Base-by-base conservation (phyloP, 2,113 vertebrate species). In the Tympanuchus pallidicinctus region DNA sequence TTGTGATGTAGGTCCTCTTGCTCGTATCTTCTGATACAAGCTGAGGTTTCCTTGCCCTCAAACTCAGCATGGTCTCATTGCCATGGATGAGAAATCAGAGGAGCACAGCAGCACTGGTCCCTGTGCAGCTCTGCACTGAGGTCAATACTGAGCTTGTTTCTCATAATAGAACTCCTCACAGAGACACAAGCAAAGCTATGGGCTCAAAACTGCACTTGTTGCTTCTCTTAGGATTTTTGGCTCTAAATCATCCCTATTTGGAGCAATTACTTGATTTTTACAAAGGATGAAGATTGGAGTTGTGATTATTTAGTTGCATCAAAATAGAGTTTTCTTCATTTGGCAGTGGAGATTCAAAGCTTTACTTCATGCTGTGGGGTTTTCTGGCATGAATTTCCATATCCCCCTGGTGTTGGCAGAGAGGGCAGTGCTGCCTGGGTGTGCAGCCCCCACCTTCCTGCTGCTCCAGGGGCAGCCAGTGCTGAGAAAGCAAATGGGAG, bases 61-160 rank as follows among this genome's bases (percentile, higher is more conserved):
- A 18, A 8, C 13, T 67, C 42, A 15, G 27, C 25, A 15, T n/a
- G 30, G 60, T 25, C 0, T 0, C 24, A 47, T 27, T 43, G 16
- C 8, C 0, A 0, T 7, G 42, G 40, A 8, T 57, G 28, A 28
- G 38, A 15, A 14, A 6, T 21, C 42, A 2, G 9, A 63, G 27
- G 72, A 69, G 34, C 52, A 10, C 30, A 59, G 63, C 63, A 63
- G 40, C 48, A 14, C 30, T 2, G 0, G 20, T 77, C 22, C 13
- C 11, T 8, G 10, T 18, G 1, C 32, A 13, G 40, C 21, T 71
- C 60, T 3, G 0, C 4, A 3, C 10, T 0, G 3, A 87, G 48
- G 54, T 76, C 18, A 1, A 47, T 24, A 34, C 7, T 0, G 0
- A 50, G 47, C 22, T 22, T 5, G n/a, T 2, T 22, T 60, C 54